These are phyloP conservation scores for Sceloporus undulatus DNA, from an alignment of 2,113 vertebrate genomes.

Conservation along the genomic window DNA sequence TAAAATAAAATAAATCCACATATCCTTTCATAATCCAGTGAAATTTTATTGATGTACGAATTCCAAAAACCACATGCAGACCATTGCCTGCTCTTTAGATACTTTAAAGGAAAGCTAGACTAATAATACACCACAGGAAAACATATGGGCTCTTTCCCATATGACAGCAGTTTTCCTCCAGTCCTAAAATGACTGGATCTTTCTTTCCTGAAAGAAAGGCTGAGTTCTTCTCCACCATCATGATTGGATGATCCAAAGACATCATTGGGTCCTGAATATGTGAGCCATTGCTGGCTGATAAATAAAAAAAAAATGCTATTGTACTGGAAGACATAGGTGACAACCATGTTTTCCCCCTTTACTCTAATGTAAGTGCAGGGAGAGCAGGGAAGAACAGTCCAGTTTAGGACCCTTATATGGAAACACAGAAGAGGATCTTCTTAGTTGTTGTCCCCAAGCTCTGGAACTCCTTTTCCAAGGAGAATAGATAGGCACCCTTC, in stretches of 20 bases:
- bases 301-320: neutral
- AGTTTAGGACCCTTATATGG: neutral
- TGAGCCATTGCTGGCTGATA: neutral
- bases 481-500: too few relatives aligned
- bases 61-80: neutral
- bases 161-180: neutral
- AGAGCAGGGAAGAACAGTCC: neutral
- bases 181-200: neutral
- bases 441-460: too few relatives aligned
- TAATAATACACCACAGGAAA: neutral
- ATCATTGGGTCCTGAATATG: neutral
- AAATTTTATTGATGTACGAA: neutral
- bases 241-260: neutral
- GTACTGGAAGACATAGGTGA: neutral
- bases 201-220: neutral
- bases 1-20: neutral
- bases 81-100: neutral
- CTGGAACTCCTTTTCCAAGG: too few relatives aligned
- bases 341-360: neutral
- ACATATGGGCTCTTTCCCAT: neutral
- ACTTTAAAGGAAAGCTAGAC: conserved; percentile 11
- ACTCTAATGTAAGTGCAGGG: neutral
- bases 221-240: neutral
- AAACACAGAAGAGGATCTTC: too few relatives aligned
- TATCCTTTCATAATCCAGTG: neutral